These are phyloP conservation scores for Cotesia vestalis DNA, from an alignment of 1,140 invertebrate genomes.

Conservation along the genomic window DNA sequence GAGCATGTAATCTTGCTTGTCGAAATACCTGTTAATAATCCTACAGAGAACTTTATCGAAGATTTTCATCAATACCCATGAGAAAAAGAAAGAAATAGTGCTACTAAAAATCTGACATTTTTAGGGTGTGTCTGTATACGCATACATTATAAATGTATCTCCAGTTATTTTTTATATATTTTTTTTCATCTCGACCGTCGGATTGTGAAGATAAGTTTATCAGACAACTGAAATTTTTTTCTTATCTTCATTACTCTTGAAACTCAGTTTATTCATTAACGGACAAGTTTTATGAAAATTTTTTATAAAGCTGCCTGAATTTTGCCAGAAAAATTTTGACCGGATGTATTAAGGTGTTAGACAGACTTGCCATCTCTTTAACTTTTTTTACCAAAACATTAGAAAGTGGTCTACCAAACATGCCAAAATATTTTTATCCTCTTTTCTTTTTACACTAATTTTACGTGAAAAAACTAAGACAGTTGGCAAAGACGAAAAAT, in stretches of 20 bases:
- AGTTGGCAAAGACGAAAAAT: too few species aligned
- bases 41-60: too few species aligned
- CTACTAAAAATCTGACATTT: slow-evolving; percentile 43
- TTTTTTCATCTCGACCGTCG: slow-evolving; percentile 14
- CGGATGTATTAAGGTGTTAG: slow-evolving; percentile 32
- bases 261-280: background rate
- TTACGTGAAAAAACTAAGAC: too few species aligned
- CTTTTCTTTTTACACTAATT: too few species aligned
- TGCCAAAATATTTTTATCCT: too few species aligned
- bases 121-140: slow-evolving; percentile 39
- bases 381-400: background rate
- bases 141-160: background rate
- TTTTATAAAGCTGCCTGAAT: slow-evolving; percentile 29
- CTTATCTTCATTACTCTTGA: background rate
- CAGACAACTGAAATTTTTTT: background rate
- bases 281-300: slow-evolving; percentile 7
- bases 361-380: slow-evolving; percentile 31
- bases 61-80: slow-evolving; percentile 25
- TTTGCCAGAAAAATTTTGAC: slow-evolving; percentile 41
- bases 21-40: too few species aligned
- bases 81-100: slow-evolving; percentile 41
- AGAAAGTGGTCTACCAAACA: too few species aligned
- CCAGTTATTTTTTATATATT: slow-evolving; percentile 10
- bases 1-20: too few species aligned
- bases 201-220: slow-evolving; percentile 23